Base-by-base conservation (phyloP, 1,140 invertebrate genomes). In the Neodiprion lecontei region DNA sequence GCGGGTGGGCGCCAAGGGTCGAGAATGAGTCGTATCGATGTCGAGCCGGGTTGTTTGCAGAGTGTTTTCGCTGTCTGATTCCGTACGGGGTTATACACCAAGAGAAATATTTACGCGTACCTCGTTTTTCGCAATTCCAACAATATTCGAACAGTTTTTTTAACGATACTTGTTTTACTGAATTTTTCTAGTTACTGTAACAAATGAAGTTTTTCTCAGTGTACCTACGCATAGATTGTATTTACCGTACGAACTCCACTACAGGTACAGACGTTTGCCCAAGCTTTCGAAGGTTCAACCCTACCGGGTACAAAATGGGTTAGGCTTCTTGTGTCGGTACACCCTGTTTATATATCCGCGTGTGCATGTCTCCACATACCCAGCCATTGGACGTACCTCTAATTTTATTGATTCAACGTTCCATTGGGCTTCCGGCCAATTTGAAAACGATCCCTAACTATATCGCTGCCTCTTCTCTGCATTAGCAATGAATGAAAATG, bases 351-450 rank as follows among this genome's bases (percentile, higher is more conserved):
- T 61, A 12, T 61, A 61, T 61, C 53, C 9, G n/a, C 53, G n/a
- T 8, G n/a, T 61, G n/a, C 53, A 61, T 61, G n/a, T 61, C 11
- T 5, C 28, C 28, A 40, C 5, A 5, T 40, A 40, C 28, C 28
- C 28, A 40, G 28, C 28, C 28, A 40, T 40, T 40, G 28, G 28
- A 40, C 28, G 53, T 61, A 12, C 11, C 11, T 61, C 53, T 61
- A 61, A 61, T 61, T 61, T 61, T 61, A 61, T 61, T 61, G 53
- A 61, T 61, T 61, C 53, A 61, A 14, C 53, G 53, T 61, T 61
- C n/a, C 53, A 9, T 61, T 17, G 53, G 3, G 53, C 53, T 61
- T 14, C 3, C 53, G n/a, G 53, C 53, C 53, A 61, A 61, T 61
- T 61, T 61, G n/a, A 61, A 61, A 61, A 61, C 53, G 53, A 61